Conservation (phyloP, 1,140 invertebrate genomes). For the Conopomorpha cramerella region DNA sequence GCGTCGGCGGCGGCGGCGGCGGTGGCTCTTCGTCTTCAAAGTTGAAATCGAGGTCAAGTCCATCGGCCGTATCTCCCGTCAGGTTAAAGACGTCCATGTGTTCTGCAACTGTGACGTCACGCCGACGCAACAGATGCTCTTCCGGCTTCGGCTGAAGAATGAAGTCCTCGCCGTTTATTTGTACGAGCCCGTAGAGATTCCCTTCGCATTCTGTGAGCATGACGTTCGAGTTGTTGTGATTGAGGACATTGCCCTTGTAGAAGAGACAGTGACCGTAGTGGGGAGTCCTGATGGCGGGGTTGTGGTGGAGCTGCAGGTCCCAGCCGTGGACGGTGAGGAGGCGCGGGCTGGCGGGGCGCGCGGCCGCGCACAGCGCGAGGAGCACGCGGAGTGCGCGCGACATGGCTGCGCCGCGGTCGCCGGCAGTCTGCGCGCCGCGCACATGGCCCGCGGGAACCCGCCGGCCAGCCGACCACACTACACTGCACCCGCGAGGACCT, state of each 20-base stretch:
- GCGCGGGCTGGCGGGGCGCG: constrained; percentile 14
- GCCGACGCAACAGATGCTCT: constrained; percentile 31
- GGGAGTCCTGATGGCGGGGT: constrained; percentile 38
- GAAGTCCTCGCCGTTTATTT: constrained; percentile 37
- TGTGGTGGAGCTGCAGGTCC: constrained; percentile 40
- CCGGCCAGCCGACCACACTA: too few species aligned
- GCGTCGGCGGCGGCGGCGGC: constrained; percentile 19
- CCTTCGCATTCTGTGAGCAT: constrained; percentile 45
- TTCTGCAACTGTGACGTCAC: too few species aligned
- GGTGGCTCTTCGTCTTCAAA: constrained; percentile 25
- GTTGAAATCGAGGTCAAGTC: constrained; percentile 45
- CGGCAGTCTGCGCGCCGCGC: too few species aligned
- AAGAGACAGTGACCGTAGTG: constrained; percentile 46
- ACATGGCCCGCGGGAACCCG: too few species aligned
- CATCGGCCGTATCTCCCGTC: constrained; percentile 38
- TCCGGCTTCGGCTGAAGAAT: constrained; percentile 26
- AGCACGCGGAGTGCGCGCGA: too few species aligned
- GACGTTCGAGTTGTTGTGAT: constrained; percentile 26
- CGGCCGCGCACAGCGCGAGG: too few species aligned
- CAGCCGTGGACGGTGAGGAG: constrained; percentile 39
- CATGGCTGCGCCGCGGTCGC: too few species aligned
- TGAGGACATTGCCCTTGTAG: constrained; percentile 33
- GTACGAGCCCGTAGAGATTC: constrained; percentile 38
- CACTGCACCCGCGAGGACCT: too few species aligned
- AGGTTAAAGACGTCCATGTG: constrained; percentile 32